A percentile compares a stretch with the other conserved stretches of the same genome.
These are phyloP conservation scores for Netelia fuscicornis DNA, from an alignment of 2,888 invertebrate species.

Conservation along the genomic window DNA sequence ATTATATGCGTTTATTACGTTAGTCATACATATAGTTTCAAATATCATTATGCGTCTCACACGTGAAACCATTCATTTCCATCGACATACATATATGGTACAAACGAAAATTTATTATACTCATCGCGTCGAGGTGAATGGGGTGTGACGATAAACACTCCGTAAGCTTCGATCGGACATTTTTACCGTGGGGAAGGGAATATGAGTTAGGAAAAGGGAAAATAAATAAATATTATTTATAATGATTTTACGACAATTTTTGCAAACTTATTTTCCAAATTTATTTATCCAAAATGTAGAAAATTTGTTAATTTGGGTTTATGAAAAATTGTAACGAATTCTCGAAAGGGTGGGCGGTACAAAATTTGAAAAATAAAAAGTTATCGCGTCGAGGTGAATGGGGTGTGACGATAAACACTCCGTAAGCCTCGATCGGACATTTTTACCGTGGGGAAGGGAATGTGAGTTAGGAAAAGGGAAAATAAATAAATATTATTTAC, in stretches of 20 bases:
- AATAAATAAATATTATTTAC: too few species aligned
- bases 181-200: too few species aligned
- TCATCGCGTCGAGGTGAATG: not conserved
- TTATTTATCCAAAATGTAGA: too few species aligned
- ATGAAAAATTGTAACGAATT: not conserved
- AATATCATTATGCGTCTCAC: not conserved
- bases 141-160: not conserved
- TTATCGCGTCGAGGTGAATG: not conserved
- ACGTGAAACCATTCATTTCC: slow-evolving; percentile 20
- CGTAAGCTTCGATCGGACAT: not conserved
- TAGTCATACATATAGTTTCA: too few species aligned
- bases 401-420: too few species aligned
- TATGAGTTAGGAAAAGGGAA: too few species aligned
- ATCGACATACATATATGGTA: slow-evolving; percentile 8
- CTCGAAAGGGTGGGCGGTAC: not conserved
- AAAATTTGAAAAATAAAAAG: not conserved
- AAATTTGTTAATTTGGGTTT: too few species aligned
- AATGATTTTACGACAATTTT: not conserved
- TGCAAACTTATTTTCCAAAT: too few species aligned
- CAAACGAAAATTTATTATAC: slow-evolving; percentile 21
- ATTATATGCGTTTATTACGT: not conserved
- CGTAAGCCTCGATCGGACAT: too few species aligned
- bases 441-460: too few species aligned
- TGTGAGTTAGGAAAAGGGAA: too few species aligned
- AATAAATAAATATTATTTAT: not conserved